phyloP scores from a whole-genome alignment of 35 echinoderm and acorn worm genomes.

The Lytechinus pictus region DNA sequence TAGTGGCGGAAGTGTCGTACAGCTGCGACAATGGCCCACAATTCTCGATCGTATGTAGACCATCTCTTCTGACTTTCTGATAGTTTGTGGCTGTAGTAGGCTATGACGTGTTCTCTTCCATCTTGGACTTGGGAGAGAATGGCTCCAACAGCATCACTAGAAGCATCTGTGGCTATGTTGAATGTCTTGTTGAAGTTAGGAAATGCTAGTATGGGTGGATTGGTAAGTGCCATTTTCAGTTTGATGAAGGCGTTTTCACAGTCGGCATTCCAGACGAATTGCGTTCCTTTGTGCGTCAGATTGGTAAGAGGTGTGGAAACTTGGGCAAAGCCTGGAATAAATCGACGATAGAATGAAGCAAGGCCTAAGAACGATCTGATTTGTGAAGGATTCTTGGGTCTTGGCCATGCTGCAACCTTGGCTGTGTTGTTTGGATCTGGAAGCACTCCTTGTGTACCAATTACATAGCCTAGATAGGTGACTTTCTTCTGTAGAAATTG shows the following conservation, averaged over 20 bases:
- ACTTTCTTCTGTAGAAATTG: conserved; percentile 53
- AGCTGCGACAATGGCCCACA: conserved; percentile 72
- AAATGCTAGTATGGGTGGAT: conserved; percentile 69
- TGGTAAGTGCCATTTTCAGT: conserved; percentile 55
- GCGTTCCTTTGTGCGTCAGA: conserved; percentile 39
- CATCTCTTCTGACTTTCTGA: conserved; percentile 46
- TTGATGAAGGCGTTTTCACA: conserved; percentile 50
- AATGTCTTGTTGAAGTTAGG: conserved; percentile 59
- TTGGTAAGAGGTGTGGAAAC: conserved; percentile 44
- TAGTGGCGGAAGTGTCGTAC: conserved; percentile 78
- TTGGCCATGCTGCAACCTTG: conserved; percentile 32
- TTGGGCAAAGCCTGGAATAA: conserved; percentile 26
- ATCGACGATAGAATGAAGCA: conserved; percentile 44
- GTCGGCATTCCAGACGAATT: conserved; percentile 43
- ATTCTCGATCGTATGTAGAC: conserved; percentile 65
- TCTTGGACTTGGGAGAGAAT: conserved; percentile 72
- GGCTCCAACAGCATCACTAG: conserved; percentile 62
- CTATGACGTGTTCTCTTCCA: conserved; percentile 63
- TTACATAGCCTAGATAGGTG: conserved; percentile 56
- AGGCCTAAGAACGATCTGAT: conserved; percentile 44
- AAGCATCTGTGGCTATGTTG: conserved; percentile 66
- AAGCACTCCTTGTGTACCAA: conserved; percentile 21
- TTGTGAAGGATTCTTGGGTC: conserved; percentile 20
- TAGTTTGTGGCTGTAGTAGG: conserved; percentile 72
- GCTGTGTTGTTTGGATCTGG: conserved; percentile 47